Base-by-base conservation (phyloP, 1,140 invertebrate species). In the Cyclina sinensis region DNA sequence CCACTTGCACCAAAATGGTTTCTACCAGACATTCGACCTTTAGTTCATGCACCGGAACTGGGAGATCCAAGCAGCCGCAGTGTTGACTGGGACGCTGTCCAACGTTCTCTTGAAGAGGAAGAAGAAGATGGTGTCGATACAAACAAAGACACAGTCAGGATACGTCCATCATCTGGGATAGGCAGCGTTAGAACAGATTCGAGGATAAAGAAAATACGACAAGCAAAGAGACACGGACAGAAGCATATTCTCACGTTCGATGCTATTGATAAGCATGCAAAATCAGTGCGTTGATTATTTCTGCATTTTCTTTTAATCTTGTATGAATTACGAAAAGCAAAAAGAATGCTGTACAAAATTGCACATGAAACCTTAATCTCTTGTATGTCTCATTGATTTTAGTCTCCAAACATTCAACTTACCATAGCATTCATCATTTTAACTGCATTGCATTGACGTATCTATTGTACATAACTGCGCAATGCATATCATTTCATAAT, bases 1-100 rank as follows among this genome's bases (percentile, higher is more conserved):
- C 82, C 65, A 30, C 5, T 51, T 9, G 37, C 68, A 21, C 82
- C 82, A 54, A 84, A 84, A 84, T 84, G 82, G 82, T 70, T 84
- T 46, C n/a, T 84, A 48, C 62, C 82, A 12, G 82, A 84, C 18
- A 65, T 84, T 1, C 82, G 62, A 11, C 62, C 82, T 12, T 54
- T 84, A n/a, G 46, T 73, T 12, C 16, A 21, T 48, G 68, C 48
- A 54, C 82, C 82, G 43, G 82, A 84, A n/a, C 18, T 35, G 18
- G 46, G n/a, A 16, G 82, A 68, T 21, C 65, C 43, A 3, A 43
- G 51, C 12, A 73, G 37, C n/a, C 62, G n/a, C 39, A 84, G 24
- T 24, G 30, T 84, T 14, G 82, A 84, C 62, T 84, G 82, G 82
- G 30, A 84, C 12, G 62, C 65, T 16, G 11, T 84, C 7, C 62